Conservation (phyloP, 2,113 vertebrate species). For the Forbesichthys papilliferus region DNA sequence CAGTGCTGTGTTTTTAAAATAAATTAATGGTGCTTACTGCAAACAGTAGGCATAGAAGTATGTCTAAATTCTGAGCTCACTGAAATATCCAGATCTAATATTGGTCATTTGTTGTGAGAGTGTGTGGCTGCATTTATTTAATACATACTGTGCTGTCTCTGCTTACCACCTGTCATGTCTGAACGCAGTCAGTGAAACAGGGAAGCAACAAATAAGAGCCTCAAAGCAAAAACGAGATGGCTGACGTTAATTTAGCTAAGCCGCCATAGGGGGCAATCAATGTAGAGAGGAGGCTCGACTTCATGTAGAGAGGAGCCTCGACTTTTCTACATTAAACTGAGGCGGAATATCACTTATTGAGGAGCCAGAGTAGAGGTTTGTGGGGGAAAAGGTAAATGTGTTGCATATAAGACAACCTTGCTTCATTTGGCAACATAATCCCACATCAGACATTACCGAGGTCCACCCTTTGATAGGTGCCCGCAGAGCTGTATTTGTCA, state of each 20-base stretch:
- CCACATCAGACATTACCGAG: not conserved
- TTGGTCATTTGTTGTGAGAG: too few species aligned
- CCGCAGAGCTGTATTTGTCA: conserved; percentile 40
- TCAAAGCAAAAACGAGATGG: conserved; percentile 1
- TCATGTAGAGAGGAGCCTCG: not conserved
- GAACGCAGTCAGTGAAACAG: not conserved
- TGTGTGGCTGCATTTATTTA: too few species aligned
- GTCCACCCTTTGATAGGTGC: conserved; percentile 29
- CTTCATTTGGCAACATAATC: conserved; percentile 14
- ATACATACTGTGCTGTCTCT: not conserved
- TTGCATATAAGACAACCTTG: not conserved
- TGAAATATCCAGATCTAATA: too few species aligned
- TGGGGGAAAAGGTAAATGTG: not conserved
- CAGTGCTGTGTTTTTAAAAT: conserved; percentile 11
- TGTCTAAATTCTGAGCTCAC: too few species aligned
- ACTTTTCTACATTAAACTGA: not conserved
- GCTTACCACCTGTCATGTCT: not conserved
- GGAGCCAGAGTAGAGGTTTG: not conserved
- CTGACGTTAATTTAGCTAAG: not conserved
- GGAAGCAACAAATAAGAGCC: not conserved
- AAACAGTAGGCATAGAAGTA: not conserved
- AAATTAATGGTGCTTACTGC: conserved; percentile 11
- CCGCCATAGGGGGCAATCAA: not conserved
- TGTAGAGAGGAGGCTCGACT: not conserved
- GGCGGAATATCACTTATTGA: not conserved